Evolutionary conservation across 92 coral and sea anemone species (phyloP), one percentile per base, ranked within the genome.

Genomic region (Anthopleura xanthogrammica): DNA sequence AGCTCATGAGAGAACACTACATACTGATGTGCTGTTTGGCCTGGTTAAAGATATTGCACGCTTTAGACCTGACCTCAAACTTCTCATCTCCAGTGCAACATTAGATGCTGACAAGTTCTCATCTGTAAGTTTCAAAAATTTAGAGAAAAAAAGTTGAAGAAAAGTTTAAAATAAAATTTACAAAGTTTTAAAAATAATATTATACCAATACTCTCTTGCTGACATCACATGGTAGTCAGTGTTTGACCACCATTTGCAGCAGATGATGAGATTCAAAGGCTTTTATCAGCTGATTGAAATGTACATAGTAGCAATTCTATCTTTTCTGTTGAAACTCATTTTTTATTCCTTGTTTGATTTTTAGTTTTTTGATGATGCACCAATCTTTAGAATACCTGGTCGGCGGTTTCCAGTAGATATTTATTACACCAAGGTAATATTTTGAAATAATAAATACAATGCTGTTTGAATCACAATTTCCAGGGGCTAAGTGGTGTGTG

Each of bases 301-400:
- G 0, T 29, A 0, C 36, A 29, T 29, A 29, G 36, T 2, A 46
- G 50, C 50, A 46, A 46, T 60, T 40, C 3, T 77, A 36, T 16
- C 24, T 9, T 22, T 70, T 23, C 4, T 56, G 13, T 3, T 17
- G n/a, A 36, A 65, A 41, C 64, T 56, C 12, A 4, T 20, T 66
- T 57, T 57, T 4, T 58, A 3, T 71, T 83, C 41, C 78, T 50
- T 22, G 16, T 54, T 54, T 54, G 1, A 22, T 23, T 87, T 87
- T 12, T 68, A 95, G 99, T 97, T 97, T 75, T 97, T 97, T 91
- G 99, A 97, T 77, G 99, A 97, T 75, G 99, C 99, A 14, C 99
- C 99, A 52, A 97, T 97, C 86, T 97, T 97, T 60, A 88, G 98
- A 83, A 97, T 97, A 29, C 99, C 99, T 79, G 99, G 99, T 56